Conservation (phyloP, 2,113 vertebrate genomes). For the Budorcas taxicolor region DNA sequence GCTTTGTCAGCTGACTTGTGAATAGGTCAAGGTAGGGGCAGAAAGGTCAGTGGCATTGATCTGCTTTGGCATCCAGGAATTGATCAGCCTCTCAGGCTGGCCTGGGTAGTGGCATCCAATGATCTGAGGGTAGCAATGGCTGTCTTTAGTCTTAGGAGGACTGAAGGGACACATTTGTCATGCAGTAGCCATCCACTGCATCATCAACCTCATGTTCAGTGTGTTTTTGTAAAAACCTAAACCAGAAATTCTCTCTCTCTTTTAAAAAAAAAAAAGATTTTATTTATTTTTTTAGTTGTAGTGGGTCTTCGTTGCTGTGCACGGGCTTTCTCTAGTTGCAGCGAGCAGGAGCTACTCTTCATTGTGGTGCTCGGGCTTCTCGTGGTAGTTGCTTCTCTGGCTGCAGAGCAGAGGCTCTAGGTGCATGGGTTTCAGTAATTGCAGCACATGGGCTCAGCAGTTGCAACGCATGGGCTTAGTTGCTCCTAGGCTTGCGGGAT, state of each 20-base stretch:
- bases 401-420: background rate
- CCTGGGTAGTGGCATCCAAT: conserved; percentile 87
- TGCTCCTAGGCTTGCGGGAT: background rate
- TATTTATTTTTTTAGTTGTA: background rate
- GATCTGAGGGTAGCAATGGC: conserved; percentile 84
- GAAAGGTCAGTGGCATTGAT: conserved; percentile 89
- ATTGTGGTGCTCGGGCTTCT: background rate
- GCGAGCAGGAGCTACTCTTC: background rate
- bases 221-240: conserved; percentile 85
- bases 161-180: conserved; percentile 80
- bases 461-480: background rate
- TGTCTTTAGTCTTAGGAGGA: conserved; percentile 86
- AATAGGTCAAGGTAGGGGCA: conserved; percentile 88
- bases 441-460: background rate
- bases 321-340: background rate
- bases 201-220: conserved; percentile 85
- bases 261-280: no score
- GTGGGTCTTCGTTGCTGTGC: background rate
- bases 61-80: conserved; percentile 96
- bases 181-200: conserved; percentile 81
- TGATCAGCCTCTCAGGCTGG: conserved; percentile 82
- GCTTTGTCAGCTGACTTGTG: conserved; percentile 78
- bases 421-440: background rate
- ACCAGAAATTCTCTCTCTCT: conserved; percentile 78
- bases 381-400: background rate